A percentile compares a stretch with the other conserved stretches of the same genome.
These are phyloP conservation scores for Limnephilus marmoratus DNA, from an alignment of 2,888 invertebrate species.

Conservation along the genomic window DNA sequence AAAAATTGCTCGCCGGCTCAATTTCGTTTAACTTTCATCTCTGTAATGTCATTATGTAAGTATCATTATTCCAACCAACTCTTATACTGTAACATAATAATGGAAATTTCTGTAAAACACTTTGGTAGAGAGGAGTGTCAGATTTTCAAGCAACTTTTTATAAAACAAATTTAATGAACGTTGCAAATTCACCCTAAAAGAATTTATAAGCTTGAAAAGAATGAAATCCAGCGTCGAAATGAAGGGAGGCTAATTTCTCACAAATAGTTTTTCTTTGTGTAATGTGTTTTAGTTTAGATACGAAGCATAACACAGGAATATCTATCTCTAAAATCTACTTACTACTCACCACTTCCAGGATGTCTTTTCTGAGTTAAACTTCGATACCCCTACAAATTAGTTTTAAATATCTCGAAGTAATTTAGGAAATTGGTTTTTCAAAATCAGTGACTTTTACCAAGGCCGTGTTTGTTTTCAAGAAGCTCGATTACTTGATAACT, in stretches of 20 bases:
- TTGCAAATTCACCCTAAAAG: background rate
- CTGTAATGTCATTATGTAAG: too few species aligned
- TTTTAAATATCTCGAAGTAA: background rate
- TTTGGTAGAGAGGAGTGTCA: background rate
- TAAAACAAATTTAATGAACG: background rate
- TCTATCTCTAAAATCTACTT: too few species aligned
- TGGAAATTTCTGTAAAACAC: background rate
- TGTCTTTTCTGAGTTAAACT: background rate
- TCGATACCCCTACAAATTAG: background rate
- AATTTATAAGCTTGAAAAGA: background rate
- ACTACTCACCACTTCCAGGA: too few species aligned
- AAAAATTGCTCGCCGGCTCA: too few species aligned
- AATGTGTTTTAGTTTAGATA: conserved; percentile 52
- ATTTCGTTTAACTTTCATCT: too few species aligned
- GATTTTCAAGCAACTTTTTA: background rate
- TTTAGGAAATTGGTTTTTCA: too few species aligned
- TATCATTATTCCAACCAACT: too few species aligned
- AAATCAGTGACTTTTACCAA: too few species aligned
- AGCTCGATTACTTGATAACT: too few species aligned
- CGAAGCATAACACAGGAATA: conserved; percentile 25
- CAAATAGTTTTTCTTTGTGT: conserved; percentile 53
- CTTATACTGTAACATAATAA: too few species aligned
- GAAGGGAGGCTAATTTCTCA: conserved; percentile 6
- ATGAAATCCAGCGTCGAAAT: background rate
- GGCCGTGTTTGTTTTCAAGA: too few species aligned